Base-by-base conservation (phyloP, 2,113 vertebrate genomes). In the Bos javanicus region DNA sequence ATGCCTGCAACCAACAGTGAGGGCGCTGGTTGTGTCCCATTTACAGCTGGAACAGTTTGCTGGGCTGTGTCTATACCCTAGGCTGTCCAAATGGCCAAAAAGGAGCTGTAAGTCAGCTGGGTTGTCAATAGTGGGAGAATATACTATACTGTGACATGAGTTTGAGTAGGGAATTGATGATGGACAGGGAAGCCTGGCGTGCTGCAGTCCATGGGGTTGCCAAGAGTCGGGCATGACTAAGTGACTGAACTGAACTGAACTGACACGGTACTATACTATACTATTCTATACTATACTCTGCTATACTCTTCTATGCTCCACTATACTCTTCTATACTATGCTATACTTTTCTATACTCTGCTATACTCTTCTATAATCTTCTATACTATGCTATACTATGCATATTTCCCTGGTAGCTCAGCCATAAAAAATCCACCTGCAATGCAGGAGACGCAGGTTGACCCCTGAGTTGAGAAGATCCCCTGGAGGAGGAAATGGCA, bases 1-100 rank as follows among this genome's bases (percentile, higher is more conserved):
- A 16, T 0, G 2, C 62, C 11, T 0, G 1, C 14, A 3, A 7
- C 15, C 4, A 16, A 15, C 39, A 25, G 13, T 10, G 26, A 36
- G 15, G 50, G 4, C 2, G 2, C 28, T 7, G 9, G 46, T 6
- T 57, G 3, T 28, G 43, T 39, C 3, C 46, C 23, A 1, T 0
- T 50, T 4, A 25, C 13, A n/a, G 23, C 2, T 5, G 39, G 7
- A 25, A 6, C 7, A 46, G 23, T 76, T 64, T 48, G 59, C 28
- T 28, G 16, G 48, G 21, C 64, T 84, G 30, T 3, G 4, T 30
- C 76, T 43, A 2, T 16, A 50, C 10, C 16, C 11, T 39, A 17
- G 6, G n/a, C 33, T 67, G 16, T 23, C 33, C 91, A 33, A 12
- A 23, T 0, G 6, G n/a, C 87, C 87, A 33, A 30, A 54, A 33